Base-by-base conservation (phyloP, 2,113 vertebrate genomes). In the Eptesicus fuscus region DNA sequence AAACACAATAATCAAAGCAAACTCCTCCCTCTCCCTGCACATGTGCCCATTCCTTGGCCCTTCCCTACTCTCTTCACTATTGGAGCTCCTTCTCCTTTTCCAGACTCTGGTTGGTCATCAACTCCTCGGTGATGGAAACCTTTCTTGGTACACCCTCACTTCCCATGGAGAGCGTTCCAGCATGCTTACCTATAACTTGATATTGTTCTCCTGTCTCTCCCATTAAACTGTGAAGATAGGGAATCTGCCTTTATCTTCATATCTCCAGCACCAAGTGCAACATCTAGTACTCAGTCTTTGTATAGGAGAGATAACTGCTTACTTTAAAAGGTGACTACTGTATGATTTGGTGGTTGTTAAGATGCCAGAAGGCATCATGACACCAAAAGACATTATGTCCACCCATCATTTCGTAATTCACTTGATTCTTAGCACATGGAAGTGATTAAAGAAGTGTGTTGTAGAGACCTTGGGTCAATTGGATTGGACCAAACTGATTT, bases 1-100 rank as follows among this genome's bases (percentile, higher is more conserved):
- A 47, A 96, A 71, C 47, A 61, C 69, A 91, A 84, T 86, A 25
- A 86, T 67, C 79, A 61, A 88, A 90, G 65, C 53, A 65, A 40
- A 30, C 25, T 78, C 0, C n/a, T n/a, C 10, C 10, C 7, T 67
- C 44, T 59, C 18, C 35, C 28, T 14, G 73, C 8, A 70, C n/a
- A 51, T 9, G 11, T 47, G 2, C 5, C n/a, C n/a, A 13, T 91
- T 91, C 13, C 22, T 83, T 70, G 49, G 18, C 23, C 10, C 63
- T 91, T 53, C 10, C 23, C 44, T 80, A 47, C 14, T 42, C 40
- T 28, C 3, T 85, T 82, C 22, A 67, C 35, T 13, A 22, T 6
- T 40, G 37, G 12, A 30, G 35, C 9, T 67, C 70, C 44, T 83
- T 63, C 71, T 95, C 28, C 5, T 88, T 16, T 49, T 87, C 83